These are phyloP conservation scores for Pseudococcus jackbeardsleyi DNA, from an alignment of 2,888 invertebrate species.

Conservation along the genomic window DNA sequence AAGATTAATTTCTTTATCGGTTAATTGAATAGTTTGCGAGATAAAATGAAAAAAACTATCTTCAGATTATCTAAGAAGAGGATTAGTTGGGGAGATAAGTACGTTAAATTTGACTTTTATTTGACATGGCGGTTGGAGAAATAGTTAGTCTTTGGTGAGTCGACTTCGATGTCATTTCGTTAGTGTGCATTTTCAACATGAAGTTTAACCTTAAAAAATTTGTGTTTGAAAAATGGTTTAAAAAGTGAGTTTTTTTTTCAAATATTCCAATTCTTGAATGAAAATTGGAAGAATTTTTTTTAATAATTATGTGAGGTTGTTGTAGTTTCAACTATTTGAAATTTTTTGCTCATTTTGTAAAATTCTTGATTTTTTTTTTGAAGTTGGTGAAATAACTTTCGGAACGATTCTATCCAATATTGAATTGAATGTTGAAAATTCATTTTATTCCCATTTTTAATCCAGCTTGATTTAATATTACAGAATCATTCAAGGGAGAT, in stretches of 20 bases:
- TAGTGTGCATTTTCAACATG: neutral
- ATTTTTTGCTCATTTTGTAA: no score
- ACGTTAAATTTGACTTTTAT: neutral
- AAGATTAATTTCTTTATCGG: neutral
- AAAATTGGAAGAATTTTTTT: neutral
- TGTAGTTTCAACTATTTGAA: no score
- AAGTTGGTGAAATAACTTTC: no score
- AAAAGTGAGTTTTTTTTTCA: constrained; percentile 16
- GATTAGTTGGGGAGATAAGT: neutral
- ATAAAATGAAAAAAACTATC: constrained; percentile 5
- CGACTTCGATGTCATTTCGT: neutral
- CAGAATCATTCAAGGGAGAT: constrained; percentile 66
- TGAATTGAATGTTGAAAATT: no score
- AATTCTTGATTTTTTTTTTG: no score
- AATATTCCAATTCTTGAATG: neutral
- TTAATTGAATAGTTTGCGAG: constrained; percentile 13
- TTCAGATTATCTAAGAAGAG: neutral
- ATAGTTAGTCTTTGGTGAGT: neutral
- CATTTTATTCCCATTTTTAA: neutral
- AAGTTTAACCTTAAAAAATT: neutral
- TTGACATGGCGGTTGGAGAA: neutral
- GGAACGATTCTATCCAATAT: no score
- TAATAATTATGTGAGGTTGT: no score
- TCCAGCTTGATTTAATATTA: neutral
- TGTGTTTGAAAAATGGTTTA: neutral